Conservation (phyloP, 1,140 invertebrate species). For the Zaprionus africanus region DNA sequence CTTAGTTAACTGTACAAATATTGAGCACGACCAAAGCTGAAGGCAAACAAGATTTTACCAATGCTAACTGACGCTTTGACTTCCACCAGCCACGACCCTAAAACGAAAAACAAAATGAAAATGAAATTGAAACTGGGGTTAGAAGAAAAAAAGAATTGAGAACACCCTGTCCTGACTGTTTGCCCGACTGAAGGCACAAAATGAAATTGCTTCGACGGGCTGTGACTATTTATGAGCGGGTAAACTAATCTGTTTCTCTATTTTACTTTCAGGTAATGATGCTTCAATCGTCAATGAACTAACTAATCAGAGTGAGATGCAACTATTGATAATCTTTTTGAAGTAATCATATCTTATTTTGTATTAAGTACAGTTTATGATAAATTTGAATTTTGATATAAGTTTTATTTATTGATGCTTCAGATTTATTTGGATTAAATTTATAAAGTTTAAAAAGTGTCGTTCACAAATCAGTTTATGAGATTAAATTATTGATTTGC, state of each 20-base stretch:
- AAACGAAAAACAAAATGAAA: not conserved
- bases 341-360: too few relatives aligned
- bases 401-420: too few relatives aligned
- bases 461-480: too few relatives aligned
- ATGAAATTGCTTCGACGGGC: constrained; percentile 17
- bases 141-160: not conserved
- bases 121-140: not conserved
- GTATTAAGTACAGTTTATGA: too few relatives aligned
- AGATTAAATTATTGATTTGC: too few relatives aligned
- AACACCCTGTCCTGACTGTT: constrained; percentile 7
- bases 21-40: constrained; percentile 47
- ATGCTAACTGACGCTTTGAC: constrained; percentile 14
- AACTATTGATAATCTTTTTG: not conserved
- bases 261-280: constrained; percentile 8
- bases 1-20: constrained; percentile 58
- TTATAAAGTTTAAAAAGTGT: too few relatives aligned
- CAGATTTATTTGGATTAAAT: too few relatives aligned
- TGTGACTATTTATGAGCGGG: not conserved
- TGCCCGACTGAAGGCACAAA: constrained; percentile 5
- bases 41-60: constrained; percentile 55
- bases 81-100: not conserved
- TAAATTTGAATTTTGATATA: too few relatives aligned
- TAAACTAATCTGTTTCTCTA: not conserved
- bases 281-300: not conserved
- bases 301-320: constrained; percentile 2